Evolutionary conservation across 1,140 invertebrate genomes (phyloP).

Genomic region (Homarus americanus): DNA sequence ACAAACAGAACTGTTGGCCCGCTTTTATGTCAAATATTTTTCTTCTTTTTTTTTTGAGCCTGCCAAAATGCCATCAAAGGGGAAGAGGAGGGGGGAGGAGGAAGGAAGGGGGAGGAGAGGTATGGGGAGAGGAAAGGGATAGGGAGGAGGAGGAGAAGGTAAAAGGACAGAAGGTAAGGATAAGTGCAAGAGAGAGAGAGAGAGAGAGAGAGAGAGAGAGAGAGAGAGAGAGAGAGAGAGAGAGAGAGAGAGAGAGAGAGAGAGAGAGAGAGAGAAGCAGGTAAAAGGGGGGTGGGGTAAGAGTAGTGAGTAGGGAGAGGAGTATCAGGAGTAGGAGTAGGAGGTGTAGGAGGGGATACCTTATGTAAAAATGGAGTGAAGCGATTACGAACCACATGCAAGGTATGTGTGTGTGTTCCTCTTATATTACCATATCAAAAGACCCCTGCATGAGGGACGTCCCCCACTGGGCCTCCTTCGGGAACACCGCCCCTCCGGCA

Average conservation of each 20-base stretch:
- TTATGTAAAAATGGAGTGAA: constrained; percentile 72
- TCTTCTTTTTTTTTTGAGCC: constrained; percentile 41
- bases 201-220: not conserved
- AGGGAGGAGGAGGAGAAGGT: not conserved
- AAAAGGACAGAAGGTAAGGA: too few species aligned
- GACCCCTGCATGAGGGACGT: constrained; percentile 30
- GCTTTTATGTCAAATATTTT: constrained; percentile 26
- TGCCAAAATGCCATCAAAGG: constrained; percentile 60
- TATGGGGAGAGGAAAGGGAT: not conserved
- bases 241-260: not conserved
- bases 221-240: not conserved
- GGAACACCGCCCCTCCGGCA: constrained; percentile 23
- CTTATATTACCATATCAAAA: constrained; percentile 67
- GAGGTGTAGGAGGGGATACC: constrained; percentile 19
- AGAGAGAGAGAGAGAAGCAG: not conserved
- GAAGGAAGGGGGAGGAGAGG: not conserved
- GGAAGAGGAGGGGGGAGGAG: not conserved
- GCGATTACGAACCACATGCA: constrained; percentile 66
- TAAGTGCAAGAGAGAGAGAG: too few species aligned
- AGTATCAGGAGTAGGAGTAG: not conserved
- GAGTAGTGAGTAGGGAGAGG: not conserved
- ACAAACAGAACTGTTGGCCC: constrained; percentile 41
- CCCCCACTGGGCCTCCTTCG: not conserved
- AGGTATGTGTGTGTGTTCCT: constrained; percentile 68
- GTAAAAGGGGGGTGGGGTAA: not conserved